These are phyloP conservation scores for Syrmaticus mikado DNA, from an alignment of 2,113 vertebrate species.

Conservation along the genomic window DNA sequence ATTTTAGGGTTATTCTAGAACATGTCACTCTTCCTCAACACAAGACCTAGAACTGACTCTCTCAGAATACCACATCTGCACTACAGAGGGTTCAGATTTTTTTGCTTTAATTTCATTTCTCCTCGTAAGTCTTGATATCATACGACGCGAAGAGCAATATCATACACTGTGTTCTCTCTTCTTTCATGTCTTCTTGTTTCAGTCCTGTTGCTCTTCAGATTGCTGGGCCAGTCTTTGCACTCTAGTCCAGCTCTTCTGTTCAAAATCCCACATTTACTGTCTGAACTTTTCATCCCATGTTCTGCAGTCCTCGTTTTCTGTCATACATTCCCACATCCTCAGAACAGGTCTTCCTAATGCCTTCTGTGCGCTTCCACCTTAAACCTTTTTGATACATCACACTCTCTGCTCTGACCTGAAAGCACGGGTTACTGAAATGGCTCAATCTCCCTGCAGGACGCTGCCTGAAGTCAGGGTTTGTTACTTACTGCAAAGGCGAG, in stretches of 20 bases:
- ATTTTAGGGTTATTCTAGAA: slow-evolving; percentile 63
- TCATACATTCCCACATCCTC: background rate
- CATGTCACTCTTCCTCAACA: background rate
- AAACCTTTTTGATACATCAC: background rate
- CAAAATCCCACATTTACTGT: background rate
- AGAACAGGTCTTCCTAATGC: background rate
- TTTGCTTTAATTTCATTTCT: slow-evolving; percentile 5
- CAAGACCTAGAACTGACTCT: background rate
- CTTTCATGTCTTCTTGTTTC: background rate
- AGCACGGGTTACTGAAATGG: background rate
- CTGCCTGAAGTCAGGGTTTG: background rate
- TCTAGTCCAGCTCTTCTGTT: background rate
- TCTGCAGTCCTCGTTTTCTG: background rate
- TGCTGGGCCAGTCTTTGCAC: background rate
- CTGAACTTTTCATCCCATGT: background rate
- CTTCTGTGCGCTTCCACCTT: background rate
- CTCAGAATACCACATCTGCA: background rate
- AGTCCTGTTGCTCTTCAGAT: background rate
- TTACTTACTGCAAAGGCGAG: background rate
- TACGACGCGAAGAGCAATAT: rapidly evolving
- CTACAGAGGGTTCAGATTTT: slow-evolving; percentile 6
- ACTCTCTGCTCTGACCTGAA: background rate
- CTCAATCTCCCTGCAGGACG: background rate
- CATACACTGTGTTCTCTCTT: background rate
- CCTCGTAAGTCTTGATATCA: background rate